Percentiles rank a stretch among this genome's conserved stretches.
phyloP scores from a whole-genome alignment of 2,113 vertebrate species.

The Corythoichthys intestinalis region DNA sequence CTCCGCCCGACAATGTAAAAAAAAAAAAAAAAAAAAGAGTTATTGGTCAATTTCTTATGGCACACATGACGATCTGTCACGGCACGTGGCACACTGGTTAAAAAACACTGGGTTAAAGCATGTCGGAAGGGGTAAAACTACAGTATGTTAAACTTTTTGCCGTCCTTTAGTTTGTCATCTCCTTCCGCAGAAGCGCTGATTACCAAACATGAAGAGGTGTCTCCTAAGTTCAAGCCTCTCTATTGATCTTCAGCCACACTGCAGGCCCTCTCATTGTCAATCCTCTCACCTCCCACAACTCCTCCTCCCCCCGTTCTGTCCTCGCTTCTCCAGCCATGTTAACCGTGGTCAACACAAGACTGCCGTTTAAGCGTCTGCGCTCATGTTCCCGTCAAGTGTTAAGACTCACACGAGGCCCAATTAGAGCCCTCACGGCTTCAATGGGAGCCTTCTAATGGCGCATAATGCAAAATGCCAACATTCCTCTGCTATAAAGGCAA shows the following conservation, averaged over 20 bases:
- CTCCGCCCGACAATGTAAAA: too few species aligned
- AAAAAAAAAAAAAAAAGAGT: too few species aligned
- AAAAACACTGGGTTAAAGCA: too few species aligned
- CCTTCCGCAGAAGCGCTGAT: conserved; percentile 52
- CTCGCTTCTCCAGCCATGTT: conserved; percentile 18
- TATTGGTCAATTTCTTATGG: too few species aligned
- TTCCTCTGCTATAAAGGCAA: conserved; percentile 96
- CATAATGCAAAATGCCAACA: conserved; percentile 97
- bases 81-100: too few species aligned
- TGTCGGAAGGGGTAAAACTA: too few species aligned
- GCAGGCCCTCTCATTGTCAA: conserved; percentile 45
- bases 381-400: conserved; percentile 61
- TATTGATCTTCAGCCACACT: conserved; percentile 50
- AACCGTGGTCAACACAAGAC: conserved; percentile 37
- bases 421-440: conserved; percentile 90
- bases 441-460: conserved; percentile 89
- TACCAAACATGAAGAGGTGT: conserved; percentile 73
- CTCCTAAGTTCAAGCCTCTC: conserved; percentile 69
- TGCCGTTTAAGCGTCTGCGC: conserved; percentile 42
- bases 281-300: conserved; percentile 17
- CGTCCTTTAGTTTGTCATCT: conserved; percentile 33
- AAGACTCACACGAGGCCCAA: conserved; percentile 90
- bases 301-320: conserved; percentile 11
- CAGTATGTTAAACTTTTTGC: too few species aligned
- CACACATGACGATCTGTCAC: too few species aligned